Evolutionary conservation across 2,797 vertebrate genomes (phyloP).

Genomic region (Anas capensis): DNA sequence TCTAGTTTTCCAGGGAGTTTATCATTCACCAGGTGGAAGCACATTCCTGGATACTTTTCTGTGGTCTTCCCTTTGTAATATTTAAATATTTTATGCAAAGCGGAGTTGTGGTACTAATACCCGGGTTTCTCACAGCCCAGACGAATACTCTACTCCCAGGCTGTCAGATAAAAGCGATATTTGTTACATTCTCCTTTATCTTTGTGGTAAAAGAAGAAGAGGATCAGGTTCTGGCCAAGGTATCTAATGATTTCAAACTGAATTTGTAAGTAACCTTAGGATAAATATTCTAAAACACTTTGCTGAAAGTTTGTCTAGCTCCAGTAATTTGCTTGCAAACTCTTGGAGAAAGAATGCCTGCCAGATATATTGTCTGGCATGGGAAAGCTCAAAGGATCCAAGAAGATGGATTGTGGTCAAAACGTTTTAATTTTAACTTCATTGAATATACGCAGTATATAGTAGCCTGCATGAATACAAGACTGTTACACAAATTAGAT

Average conservation of each 20-base stretch:
- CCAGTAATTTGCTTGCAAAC: not conserved
- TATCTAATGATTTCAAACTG: not conserved
- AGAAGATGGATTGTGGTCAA: not conserved
- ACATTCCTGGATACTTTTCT: not conserved
- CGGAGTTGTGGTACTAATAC: not conserved
- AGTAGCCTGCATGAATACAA: not conserved
- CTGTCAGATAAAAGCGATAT: not conserved
- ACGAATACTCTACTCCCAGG: not conserved
- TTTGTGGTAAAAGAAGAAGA: not conserved
- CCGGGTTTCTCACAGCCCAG: not conserved
- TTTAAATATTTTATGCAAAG: not conserved
- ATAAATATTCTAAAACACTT: not conserved
- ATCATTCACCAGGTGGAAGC: not conserved
- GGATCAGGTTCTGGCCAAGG: not conserved
- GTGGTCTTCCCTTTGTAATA: constrained; percentile 6
- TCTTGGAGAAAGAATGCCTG: not conserved
- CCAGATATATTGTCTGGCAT: not conserved
- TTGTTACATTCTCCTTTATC: not conserved
- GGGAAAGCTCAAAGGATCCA: not conserved
- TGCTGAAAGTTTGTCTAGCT: not conserved
- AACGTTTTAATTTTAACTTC: not conserved
- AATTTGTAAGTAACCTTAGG: not conserved
- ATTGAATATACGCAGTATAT: not conserved
- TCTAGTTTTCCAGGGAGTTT: not conserved
- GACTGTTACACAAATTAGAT: not conserved